Evolutionary conservation across 1,140 invertebrate species (phyloP), one percentile per base, ranked within the genome.

Genomic region (Drosophila funebris): DNA sequence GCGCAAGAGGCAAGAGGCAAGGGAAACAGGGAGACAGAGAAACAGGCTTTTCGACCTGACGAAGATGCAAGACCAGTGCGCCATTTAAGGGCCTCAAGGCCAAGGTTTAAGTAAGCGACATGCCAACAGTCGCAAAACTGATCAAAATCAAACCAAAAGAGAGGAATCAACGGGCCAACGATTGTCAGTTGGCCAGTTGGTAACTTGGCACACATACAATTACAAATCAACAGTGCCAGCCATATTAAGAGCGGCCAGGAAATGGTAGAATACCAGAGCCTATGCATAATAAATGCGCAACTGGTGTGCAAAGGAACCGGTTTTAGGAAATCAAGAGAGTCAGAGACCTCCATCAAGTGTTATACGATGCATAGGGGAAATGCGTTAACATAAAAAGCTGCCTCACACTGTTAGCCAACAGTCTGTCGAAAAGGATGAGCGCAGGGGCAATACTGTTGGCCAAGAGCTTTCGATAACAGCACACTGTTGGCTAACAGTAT

Each of bases 281-380:
- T 44, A 88, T 90, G 88, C 78, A 90, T 90, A 90, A 90, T 90
- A 90, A 90, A 90, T 90, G 88, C 89, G 88, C 88, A 90, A 90
- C 88, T 90, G 88, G 88, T 90, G 88, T 90, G 78, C 78, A 74
- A 76, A 78, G 68, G 68, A 87, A 87, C 83, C 84, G 83, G 83
- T 88, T 88, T 83, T 81, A 73, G 78, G 61, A 77, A 77, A 57
- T 50, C 22, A 41, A 39, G 57, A 39, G 48, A 44, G 43, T n/a
- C 8, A 27, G 57, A 56, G 44, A 39, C 37, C 16, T n/a, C 11
- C 22, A 18, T 13, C 44, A 80, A 82, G 71, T 83, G 83, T 88
- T 83, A 83, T 83, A 88, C 69, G 22, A 37, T 16, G 2, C n/a
- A 11, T 16, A 50, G 83, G 78, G 78, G 79, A 58, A 56, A 50